Conservation (phyloP, 2,888 invertebrate genomes). For the Ophion slaviceki region DNA sequence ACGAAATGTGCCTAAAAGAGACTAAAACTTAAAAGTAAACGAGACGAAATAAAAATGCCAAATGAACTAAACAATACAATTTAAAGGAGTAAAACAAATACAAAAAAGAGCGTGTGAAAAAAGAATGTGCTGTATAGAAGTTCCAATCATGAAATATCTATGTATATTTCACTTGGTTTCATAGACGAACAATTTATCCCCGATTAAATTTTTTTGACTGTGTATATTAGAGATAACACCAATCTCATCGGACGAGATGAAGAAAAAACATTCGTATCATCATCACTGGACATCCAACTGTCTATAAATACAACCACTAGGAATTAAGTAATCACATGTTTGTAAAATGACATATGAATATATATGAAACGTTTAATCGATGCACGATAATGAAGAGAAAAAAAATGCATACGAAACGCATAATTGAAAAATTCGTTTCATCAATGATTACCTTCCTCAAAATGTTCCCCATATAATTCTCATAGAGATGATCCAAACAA, state of each 20-base stretch:
- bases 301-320: constrained; percentile 60
- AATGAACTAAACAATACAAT: constrained; percentile 49
- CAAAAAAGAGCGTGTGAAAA: constrained; percentile 15
- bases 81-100: constrained; percentile 37
- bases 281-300: constrained; percentile 52
- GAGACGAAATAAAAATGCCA: constrained; percentile 49
- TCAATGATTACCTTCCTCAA: not conserved
- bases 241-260: constrained; percentile 32
- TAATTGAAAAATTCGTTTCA: not conserved
- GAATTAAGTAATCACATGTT: constrained; percentile 36
- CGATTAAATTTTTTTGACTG: not conserved
- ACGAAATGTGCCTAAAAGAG: constrained; percentile 76
- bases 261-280: constrained; percentile 18
- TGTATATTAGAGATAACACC: constrained; percentile 9
- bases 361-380: constrained; percentile 51
- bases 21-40: constrained; percentile 65
- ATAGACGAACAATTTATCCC: constrained; percentile 39
- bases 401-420: constrained; percentile 34
- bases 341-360: constrained; percentile 44
- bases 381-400: constrained; percentile 57
- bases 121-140: constrained; percentile 6
- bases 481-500: no score
- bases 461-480: not conserved
- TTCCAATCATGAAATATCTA: constrained; percentile 5
- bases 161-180: constrained; percentile 53